These are phyloP conservation scores for Drosophila anceps DNA, from an alignment of 2,888 invertebrate genomes.

Conservation along the genomic window DNA sequence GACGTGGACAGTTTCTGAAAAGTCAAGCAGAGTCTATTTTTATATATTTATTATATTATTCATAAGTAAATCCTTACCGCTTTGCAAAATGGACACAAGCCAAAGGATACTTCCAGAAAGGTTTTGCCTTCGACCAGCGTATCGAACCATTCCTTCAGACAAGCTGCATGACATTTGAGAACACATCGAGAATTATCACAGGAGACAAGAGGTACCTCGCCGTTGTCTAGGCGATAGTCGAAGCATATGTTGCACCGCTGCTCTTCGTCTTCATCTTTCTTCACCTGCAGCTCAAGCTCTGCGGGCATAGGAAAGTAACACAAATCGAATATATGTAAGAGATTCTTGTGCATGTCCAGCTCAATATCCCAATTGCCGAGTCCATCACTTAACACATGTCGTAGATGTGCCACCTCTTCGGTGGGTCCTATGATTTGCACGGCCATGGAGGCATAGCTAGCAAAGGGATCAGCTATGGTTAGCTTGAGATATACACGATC, in stretches of 20 bases:
- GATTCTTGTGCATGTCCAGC: slow-evolving; percentile 83
- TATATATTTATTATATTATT: background rate
- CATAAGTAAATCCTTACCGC: slow-evolving; percentile 65
- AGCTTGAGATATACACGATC: slow-evolving; percentile 83
- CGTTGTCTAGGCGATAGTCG: slow-evolving; percentile 78
- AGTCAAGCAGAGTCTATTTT: background rate
- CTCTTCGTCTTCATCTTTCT: slow-evolving; percentile 35
- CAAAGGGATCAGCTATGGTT: slow-evolving; percentile 80
- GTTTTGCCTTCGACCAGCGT: slow-evolving; percentile 81
- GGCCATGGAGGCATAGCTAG: slow-evolving; percentile 74
- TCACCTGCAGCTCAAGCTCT: slow-evolving; percentile 30
- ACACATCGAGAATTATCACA: slow-evolving; percentile 84
- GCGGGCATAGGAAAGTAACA: slow-evolving; percentile 84
- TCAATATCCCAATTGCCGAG: slow-evolving; percentile 83
- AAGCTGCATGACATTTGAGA: slow-evolving; percentile 82
- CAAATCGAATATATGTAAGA: slow-evolving; percentile 84
- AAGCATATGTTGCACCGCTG: slow-evolving; percentile 84
- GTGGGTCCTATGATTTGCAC: slow-evolving; percentile 84
- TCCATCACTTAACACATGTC: slow-evolving; percentile 80
- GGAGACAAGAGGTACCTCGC: slow-evolving; percentile 83
- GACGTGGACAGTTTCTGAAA: slow-evolving; percentile 84
- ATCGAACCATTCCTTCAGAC: slow-evolving; percentile 84
- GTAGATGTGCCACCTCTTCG: slow-evolving; percentile 75
- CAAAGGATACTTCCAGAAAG: slow-evolving; percentile 83
- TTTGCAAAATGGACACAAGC: slow-evolving; percentile 84